phyloP scores from a whole-genome alignment of 2,797 vertebrate species.

The Diplodus sargus region DNA sequence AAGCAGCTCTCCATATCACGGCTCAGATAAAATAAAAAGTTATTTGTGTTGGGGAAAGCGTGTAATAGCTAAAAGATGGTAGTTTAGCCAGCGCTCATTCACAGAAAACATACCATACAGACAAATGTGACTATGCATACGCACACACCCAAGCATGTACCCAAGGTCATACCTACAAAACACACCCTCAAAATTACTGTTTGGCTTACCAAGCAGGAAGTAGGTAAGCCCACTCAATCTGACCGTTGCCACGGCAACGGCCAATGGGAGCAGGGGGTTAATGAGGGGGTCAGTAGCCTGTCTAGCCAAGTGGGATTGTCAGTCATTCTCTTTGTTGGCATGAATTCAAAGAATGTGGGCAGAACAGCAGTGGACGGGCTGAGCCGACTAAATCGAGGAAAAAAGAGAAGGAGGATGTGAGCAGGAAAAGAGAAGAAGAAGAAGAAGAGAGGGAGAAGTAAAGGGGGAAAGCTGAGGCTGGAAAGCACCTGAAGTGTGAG shows the following conservation, averaged over 20 bases:
- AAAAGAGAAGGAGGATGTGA: not conserved
- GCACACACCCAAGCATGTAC: constrained; percentile 44
- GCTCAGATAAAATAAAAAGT: constrained; percentile 7
- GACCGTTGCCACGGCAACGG: constrained; percentile 43
- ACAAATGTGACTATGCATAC: constrained; percentile 42
- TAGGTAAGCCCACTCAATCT: constrained; percentile 65
- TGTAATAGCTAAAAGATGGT: constrained; percentile 34
- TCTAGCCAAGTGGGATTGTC: constrained; percentile 60
- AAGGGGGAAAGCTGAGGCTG: constrained; percentile 48
- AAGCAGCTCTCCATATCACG: constrained; percentile 1
- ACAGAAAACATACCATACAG: constrained; percentile 42
- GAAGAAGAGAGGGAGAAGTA: constrained; percentile 40
- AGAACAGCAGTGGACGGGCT: constrained; percentile 34
- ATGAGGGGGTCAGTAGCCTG: constrained; percentile 62
- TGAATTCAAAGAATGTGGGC: constrained; percentile 65
- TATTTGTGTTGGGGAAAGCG: not conserved
- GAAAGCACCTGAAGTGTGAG: constrained; percentile 81
- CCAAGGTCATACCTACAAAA: constrained; percentile 68
- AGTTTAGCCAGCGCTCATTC: constrained; percentile 8
- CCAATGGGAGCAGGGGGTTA: constrained; percentile 58
- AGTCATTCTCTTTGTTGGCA: constrained; percentile 48
- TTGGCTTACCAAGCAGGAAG: constrained; percentile 71
- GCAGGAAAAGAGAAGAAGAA: not conserved
- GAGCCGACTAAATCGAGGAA: constrained; percentile 27
- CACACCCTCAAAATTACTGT: constrained; percentile 75